phyloP scores from a whole-genome alignment of 2,888 invertebrate species.

The Pseudolycoriella hygida region DNA sequence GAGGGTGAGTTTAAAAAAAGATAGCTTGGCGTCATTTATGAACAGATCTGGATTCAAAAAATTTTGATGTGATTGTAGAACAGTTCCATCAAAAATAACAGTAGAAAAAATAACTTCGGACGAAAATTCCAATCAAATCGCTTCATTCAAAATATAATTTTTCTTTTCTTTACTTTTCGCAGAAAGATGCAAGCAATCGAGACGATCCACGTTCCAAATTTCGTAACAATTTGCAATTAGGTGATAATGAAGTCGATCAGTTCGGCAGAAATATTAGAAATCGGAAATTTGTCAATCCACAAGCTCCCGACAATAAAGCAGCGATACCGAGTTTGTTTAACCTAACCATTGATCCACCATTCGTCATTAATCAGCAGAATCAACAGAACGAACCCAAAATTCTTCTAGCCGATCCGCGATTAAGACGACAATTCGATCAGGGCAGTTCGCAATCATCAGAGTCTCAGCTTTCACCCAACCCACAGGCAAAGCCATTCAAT shows the following conservation, averaged over 20 bases:
- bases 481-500: background rate
- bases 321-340: background rate
- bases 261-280: no score
- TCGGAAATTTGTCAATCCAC: background rate
- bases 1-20: no score
- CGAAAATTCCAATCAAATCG: no score
- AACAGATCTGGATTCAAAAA: no score
- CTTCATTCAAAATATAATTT: no score
- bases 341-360: background rate
- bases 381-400: background rate
- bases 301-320: background rate
- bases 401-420: constrained; percentile 4
- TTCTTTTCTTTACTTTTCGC: no score
- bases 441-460: background rate
- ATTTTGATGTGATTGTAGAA: no score
- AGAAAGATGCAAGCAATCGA: no score
- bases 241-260: background rate
- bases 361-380: background rate
- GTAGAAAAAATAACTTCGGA: no score
- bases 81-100: no score
- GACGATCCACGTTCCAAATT: no score
- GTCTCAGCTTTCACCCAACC: background rate
- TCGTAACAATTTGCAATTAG: background rate
- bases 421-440: background rate
- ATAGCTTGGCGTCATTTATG: no score